phyloP scores from a whole-genome alignment of 2,888 invertebrate genomes.

The Agrilus biguttatus region DNA sequence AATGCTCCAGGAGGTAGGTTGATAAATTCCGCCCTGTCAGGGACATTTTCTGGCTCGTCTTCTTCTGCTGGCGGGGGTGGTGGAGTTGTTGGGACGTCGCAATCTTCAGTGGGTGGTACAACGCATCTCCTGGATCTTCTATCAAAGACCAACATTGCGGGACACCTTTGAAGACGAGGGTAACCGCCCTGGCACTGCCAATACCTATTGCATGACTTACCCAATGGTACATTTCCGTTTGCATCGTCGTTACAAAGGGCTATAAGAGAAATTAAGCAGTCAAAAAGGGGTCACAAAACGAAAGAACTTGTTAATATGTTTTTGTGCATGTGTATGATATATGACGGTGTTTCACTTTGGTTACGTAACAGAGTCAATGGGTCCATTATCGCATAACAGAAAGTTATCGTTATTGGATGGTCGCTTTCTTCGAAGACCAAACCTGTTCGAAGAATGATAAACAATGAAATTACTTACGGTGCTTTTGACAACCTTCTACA shows the following conservation, averaged over 20 bases:
- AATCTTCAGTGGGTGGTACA: conserved; percentile 80
- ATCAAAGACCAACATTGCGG: conserved; percentile 84
- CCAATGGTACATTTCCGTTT: conserved; percentile 80
- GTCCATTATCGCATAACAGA: no score
- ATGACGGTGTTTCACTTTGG: no score
- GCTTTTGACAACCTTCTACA: conserved; percentile 85
- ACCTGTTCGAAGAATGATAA: neutral
- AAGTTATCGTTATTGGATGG: neutral
- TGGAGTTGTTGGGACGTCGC: conserved; percentile 69
- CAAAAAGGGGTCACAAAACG: neutral
- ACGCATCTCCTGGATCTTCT: conserved; percentile 66
- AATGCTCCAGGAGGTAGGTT: conserved; percentile 30
- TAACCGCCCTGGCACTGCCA: conserved; percentile 93
- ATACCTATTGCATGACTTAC: conserved; percentile 85
- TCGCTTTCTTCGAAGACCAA: conserved; percentile 1
- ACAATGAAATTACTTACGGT: conserved; percentile 52
- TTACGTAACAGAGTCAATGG: no score
- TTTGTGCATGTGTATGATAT: no score
- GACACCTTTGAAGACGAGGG: conserved; percentile 78
- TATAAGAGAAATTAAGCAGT: conserved; percentile 28
- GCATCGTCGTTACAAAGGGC: conserved; percentile 84
- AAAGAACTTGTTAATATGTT: no score
- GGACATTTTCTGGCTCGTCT: conserved; percentile 21
- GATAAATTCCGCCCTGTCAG: conserved; percentile 16
- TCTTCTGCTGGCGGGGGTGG: conserved; percentile 47